Percentiles rank a stretch among this genome's conserved stretches.
These are phyloP conservation scores for Norana najaformis DNA, from an alignment of 2,888 invertebrate genomes.

Conservation along the genomic window DNA sequence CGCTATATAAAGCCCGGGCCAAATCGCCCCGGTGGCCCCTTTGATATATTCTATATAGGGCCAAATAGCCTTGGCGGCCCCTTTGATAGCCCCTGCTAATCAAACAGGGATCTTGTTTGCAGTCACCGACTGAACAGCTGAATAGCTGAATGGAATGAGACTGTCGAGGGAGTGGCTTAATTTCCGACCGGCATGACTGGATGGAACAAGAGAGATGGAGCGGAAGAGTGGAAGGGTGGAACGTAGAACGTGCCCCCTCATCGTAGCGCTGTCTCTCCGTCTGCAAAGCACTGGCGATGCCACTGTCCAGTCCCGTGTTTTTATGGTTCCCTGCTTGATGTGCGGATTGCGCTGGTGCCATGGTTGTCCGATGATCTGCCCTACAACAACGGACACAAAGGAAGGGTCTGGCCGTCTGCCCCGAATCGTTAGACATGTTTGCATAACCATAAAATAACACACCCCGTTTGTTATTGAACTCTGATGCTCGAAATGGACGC, in stretches of 20 bases:
- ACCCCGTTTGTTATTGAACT: not conserved
- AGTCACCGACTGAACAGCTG: no score
- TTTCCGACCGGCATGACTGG: not conserved
- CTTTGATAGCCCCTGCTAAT: no score
- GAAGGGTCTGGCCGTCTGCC: not conserved
- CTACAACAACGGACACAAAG: not conserved
- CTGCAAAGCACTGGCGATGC: not conserved
- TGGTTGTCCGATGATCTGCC: not conserved
- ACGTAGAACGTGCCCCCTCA: not conserved
- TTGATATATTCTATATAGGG: no score
- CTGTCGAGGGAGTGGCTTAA: not conserved
- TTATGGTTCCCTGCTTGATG: not conserved
- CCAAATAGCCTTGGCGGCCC: no score
- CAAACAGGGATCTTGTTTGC: no score
- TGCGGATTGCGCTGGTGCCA: not conserved
- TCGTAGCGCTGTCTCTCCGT: no score
- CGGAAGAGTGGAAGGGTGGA: no score
- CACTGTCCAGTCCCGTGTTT: not conserved
- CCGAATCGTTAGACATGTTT: not conserved
- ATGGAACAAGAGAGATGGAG: not conserved
- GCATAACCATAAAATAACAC: no score
- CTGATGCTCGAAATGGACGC: not conserved
- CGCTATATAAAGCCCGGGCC: no score
- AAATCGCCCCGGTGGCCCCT: no score
- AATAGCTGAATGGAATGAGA: not conserved